Conservation (phyloP, 1,140 invertebrate genomes). For the Tetragonula clypearis region DNA sequence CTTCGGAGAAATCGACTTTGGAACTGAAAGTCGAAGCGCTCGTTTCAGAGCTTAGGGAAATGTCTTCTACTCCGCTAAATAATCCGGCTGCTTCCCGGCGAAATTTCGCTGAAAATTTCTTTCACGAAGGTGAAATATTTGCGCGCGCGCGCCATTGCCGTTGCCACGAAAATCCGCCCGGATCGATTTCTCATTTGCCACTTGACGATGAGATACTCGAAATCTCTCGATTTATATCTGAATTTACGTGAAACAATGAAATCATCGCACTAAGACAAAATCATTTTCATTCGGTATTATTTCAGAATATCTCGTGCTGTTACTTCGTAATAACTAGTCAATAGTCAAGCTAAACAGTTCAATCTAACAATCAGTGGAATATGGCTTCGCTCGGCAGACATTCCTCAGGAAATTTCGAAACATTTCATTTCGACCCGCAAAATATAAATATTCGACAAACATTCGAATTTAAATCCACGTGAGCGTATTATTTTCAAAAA, state of each 20-base stretch:
- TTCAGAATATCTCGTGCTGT: too few relatives aligned
- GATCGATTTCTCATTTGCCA: not conserved
- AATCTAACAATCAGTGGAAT: too few relatives aligned
- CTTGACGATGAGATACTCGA: too few relatives aligned
- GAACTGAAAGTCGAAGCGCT: conserved; percentile 48
- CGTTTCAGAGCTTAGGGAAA: conserved; percentile 33
- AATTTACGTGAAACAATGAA: not conserved
- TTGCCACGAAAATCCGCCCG: not conserved
- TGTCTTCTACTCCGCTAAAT: conserved; percentile 26
- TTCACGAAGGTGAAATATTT: not conserved
- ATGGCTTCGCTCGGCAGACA: not conserved
- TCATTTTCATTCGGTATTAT: too few relatives aligned
- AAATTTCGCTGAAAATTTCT: conserved; percentile 30
- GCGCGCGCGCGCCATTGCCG: too few relatives aligned
- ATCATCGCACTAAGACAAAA: too few relatives aligned
- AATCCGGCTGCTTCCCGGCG: conserved; percentile 12
- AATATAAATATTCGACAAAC: not conserved
- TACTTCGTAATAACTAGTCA: too few relatives aligned
- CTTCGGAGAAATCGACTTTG: conserved; percentile 55
- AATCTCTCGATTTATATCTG: not conserved
- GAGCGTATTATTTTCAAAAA: not conserved
- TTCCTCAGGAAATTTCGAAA: not conserved
- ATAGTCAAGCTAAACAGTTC: too few relatives aligned
- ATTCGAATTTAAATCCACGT: not conserved
- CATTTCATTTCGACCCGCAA: not conserved